A percentile compares a stretch with the other conserved stretches of the same genome.
Conservation (phyloP, 35 echinoderm and acorn worm species). For the Hemicentrotus pulcherrimus region DNA sequence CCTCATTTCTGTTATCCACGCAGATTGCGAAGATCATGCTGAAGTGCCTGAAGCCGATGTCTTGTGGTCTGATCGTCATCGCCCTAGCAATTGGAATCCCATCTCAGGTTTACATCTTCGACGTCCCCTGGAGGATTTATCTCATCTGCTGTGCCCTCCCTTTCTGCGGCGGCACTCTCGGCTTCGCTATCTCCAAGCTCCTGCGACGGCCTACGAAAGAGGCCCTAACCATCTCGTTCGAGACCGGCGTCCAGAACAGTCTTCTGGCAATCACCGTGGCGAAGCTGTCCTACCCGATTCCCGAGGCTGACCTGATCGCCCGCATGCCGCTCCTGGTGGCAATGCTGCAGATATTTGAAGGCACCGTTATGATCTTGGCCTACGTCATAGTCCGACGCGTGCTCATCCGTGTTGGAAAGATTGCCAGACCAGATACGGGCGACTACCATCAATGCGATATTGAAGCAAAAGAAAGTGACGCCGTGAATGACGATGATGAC, state of each 20-base stretch:
- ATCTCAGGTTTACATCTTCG: conserved; percentile 68
- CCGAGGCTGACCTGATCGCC: conserved; percentile 70
- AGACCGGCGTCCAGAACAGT: conserved; percentile 87
- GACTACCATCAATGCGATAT: conserved; percentile 38
- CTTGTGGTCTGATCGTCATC: conserved; percentile 36
- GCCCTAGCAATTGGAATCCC: conserved; percentile 61
- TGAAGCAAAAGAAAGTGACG: not conserved
- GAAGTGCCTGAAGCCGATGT: conserved; percentile 51
- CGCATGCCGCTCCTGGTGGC: conserved; percentile 60
- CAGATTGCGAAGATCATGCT: conserved; percentile 34
- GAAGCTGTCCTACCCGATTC: conserved; percentile 70
- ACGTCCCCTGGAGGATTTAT: conserved; percentile 58
- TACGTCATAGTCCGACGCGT: conserved; percentile 53
- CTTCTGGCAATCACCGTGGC: conserved; percentile 67
- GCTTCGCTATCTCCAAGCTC: conserved; percentile 65
- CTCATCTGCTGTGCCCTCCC: conserved; percentile 52
- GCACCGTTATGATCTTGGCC: conserved; percentile 42
- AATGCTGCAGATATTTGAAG: conserved; percentile 60
- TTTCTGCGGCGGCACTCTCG: conserved; percentile 59
- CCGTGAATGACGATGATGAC: not conserved
- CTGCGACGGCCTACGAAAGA: conserved; percentile 61
- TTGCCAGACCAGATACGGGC: conserved; percentile 22
- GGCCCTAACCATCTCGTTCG: conserved; percentile 73
- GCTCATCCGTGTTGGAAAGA: conserved; percentile 38
- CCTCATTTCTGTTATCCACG: not conserved